Evolutionary conservation across 1,140 invertebrate species (phyloP).

Genomic region (Dryas iulia): DNA sequence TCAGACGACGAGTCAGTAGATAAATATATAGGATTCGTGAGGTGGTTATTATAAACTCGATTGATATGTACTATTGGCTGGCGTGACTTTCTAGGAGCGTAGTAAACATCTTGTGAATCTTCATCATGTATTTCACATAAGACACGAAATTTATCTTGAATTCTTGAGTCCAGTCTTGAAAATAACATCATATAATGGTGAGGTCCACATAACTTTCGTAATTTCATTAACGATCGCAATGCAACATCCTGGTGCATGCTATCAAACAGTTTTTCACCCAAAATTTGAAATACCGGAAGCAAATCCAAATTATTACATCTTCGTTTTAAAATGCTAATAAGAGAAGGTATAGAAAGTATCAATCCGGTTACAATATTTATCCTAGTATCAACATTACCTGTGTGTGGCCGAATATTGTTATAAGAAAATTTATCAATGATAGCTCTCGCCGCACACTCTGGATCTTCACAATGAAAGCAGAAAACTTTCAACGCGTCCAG

Average conservation of each 20-base stretch:
- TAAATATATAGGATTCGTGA: slow-evolving; percentile 48
- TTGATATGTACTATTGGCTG: slow-evolving; percentile 62
- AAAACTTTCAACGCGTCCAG: slow-evolving; percentile 86
- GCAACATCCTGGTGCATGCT: slow-evolving; percentile 85
- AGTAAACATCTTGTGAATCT: slow-evolving; percentile 70
- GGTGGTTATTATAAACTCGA: slow-evolving; percentile 54
- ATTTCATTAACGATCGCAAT: slow-evolving; percentile 84
- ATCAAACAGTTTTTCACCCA: slow-evolving; percentile 85
- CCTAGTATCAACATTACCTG: slow-evolving; percentile 80
- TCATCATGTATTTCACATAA: slow-evolving; percentile 85
- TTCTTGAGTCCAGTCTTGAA: slow-evolving; percentile 74
- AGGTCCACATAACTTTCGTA: slow-evolving; percentile 83
- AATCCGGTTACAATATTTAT: slow-evolving; percentile 84
- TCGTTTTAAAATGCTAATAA: slow-evolving; percentile 80
- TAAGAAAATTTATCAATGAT: slow-evolving; percentile 85
- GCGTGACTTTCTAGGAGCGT: slow-evolving; percentile 55
- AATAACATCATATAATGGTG: slow-evolving; percentile 82
- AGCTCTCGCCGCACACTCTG: slow-evolving; percentile 81
- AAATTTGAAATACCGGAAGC: slow-evolving; percentile 79
- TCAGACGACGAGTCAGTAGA: slow-evolving; percentile 70
- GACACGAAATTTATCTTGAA: slow-evolving; percentile 84
- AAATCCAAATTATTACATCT: slow-evolving; percentile 65
- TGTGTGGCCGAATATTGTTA: slow-evolving; percentile 72
- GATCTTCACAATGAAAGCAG: slow-evolving; percentile 82
- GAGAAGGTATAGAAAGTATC: slow-evolving; percentile 84